Percentiles rank a stretch among this genome's conserved stretches.
These are phyloP conservation scores for Therioaphis trifolii DNA, from an alignment of 2,888 invertebrate genomes.

Conservation along the genomic window DNA sequence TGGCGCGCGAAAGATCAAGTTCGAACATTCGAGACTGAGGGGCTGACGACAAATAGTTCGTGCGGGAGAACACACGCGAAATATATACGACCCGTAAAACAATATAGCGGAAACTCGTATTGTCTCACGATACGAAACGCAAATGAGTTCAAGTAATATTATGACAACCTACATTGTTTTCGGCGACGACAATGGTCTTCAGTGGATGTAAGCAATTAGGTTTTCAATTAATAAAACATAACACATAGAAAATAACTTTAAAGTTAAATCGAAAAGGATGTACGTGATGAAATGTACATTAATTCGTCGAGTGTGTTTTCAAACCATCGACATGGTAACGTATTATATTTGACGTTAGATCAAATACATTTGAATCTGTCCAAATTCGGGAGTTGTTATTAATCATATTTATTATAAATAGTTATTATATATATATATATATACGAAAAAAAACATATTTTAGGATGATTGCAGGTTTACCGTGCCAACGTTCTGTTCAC, in stretches of 20 bases:
- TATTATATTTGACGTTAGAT: conserved; percentile 24
- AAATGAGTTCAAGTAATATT: too few species aligned
- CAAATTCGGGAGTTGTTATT: conserved; percentile 12
- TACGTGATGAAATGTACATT: too few species aligned
- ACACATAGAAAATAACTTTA: too few species aligned
- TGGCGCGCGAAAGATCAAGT: background rate
- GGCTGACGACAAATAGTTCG: background rate
- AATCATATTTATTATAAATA: conserved; percentile 27
- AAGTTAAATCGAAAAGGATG: too few species aligned
- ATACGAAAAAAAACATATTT: conserved; percentile 32
- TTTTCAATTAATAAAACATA: too few species aligned
- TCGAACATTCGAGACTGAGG: background rate
- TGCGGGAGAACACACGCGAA: background rate
- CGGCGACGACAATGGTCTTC: too few species aligned
- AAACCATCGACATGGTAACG: background rate
- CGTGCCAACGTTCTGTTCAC: conserved; percentile 1
- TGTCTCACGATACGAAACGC: background rate
- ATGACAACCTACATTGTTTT: too few species aligned
- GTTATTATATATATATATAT: background rate
- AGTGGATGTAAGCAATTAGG: too few species aligned
- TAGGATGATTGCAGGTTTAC: conserved; percentile 39
- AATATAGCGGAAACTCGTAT: background rate
- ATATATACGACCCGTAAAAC: background rate
- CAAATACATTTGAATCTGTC: conserved; percentile 9
- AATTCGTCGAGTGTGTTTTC: too few species aligned